These are phyloP conservation scores for Drosophila prostipennis DNA, from an alignment of 2,888 invertebrate genomes.

Conservation along the genomic window DNA sequence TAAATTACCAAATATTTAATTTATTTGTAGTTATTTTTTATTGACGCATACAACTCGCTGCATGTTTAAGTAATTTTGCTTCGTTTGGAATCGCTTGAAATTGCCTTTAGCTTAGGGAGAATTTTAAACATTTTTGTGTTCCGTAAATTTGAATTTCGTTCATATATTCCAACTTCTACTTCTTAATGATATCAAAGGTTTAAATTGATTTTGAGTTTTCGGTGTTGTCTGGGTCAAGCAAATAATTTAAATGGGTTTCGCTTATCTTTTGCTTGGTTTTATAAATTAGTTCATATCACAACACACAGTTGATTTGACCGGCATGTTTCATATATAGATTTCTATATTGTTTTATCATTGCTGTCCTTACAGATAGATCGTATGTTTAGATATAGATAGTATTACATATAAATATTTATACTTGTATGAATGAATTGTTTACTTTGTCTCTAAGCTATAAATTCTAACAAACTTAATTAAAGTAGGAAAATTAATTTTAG, in stretches of 20 bases:
- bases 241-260: conserved; percentile 15
- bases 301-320: conserved; percentile 78
- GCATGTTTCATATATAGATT: conserved; percentile 48
- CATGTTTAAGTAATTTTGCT: conserved; percentile 50
- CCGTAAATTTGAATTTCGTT: conserved; percentile 12
- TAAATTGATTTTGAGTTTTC: conserved; percentile 9
- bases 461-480: conserved; percentile 76
- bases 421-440: conserved; percentile 57
- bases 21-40: conserved; percentile 59
- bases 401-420: conserved; percentile 44
- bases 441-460: conserved; percentile 61
- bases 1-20: background rate
- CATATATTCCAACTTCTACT: conserved; percentile 1
- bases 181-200: conserved; percentile 14
- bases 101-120: conserved; percentile 37
- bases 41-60: conserved; percentile 70
- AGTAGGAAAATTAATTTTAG: conserved; percentile 71
- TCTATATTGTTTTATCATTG: conserved; percentile 24
- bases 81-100: conserved; percentile 48
- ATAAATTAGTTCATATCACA: conserved; percentile 79
- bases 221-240: conserved; percentile 29
- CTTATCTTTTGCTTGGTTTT: conserved; percentile 52
- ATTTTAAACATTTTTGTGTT: conserved; percentile 31
- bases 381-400: conserved; percentile 32
- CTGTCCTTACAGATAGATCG: conserved; percentile 35